Base-by-base conservation (phyloP, 2,113 vertebrate genomes). In the Heptranchias perlo region DNA sequence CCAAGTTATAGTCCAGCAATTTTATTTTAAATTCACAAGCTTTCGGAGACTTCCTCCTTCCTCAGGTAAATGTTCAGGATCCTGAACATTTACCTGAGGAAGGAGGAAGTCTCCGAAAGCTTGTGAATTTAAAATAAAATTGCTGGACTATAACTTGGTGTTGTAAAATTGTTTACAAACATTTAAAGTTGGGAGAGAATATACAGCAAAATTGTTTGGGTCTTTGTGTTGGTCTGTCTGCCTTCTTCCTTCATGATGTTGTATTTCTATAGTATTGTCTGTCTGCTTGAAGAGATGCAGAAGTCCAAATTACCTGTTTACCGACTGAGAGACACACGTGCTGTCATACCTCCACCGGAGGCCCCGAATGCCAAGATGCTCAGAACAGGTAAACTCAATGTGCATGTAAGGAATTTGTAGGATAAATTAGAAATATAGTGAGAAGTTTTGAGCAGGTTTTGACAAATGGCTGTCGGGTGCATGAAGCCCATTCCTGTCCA, bases 241-340 rank as follows among this genome's bases (percentile, higher is more conserved):
- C 18, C 10, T 5, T 89, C 49, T 28, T 91, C 28, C 54, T 58
- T 91, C 87, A 91, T 28, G 0, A 91, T 54, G 11, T 91, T 91
- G 52, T 58, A 91, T 91, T 91, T 91, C 13, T 91, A 58, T 52
- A 91, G 52, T 58, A 28, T n/a, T 91, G 23, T 91, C 49, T 91
- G 78, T 11, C 62, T 95, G 87, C 28, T 31, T 52, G 65, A 69
- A 69, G 31, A 95, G 62, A 95, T 95, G 94, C 39, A 58, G 94
- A 67, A 47, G 35, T 95, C 94, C 65, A 95, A 28, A 95, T 95
- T 95, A 73, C 94, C 94, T 52, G 28, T 52, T 69, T 69, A 95
- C 39, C 94, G 10, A 52, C 44, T 44, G 3, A 73, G 47, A 49
- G 28, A 35, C 10, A 31, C 44, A 67, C 39, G 0, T 52, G 28